Conservation (phyloP, 2,797 vertebrate genomes). For the Buceros bicornis region DNA sequence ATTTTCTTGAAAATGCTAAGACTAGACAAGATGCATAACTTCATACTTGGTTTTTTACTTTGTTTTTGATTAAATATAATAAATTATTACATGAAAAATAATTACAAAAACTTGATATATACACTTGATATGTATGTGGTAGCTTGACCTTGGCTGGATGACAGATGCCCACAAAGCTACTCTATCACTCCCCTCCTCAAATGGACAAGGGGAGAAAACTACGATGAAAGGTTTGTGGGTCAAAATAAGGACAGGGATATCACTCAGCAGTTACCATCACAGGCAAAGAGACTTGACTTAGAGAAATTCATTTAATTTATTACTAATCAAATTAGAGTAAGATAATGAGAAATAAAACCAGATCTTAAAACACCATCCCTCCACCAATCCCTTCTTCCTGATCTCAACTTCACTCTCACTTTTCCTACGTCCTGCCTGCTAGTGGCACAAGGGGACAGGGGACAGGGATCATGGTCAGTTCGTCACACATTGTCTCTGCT, state of each 20-base stretch:
- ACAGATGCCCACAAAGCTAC: background rate
- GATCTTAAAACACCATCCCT: background rate
- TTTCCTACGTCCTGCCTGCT: background rate
- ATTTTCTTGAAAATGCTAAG: background rate
- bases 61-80: background rate
- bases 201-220: background rate
- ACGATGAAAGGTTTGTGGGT: rapidly evolving
- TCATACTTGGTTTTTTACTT: no score
- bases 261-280: background rate
- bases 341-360: background rate
- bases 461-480: background rate
- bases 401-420: background rate
- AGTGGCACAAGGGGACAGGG: background rate
- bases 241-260: background rate
- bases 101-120: background rate
- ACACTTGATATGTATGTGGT: background rate
- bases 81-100: background rate
- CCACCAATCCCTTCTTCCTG: background rate
- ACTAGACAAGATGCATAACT: background rate
- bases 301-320: background rate
- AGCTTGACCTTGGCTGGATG: background rate
- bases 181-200: background rate
- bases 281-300: background rate
- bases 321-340: background rate
- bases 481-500: background rate